phyloP scores from a whole-genome alignment of 1,140 invertebrate species.

The Parasteatoda tepidariorum region DNA sequence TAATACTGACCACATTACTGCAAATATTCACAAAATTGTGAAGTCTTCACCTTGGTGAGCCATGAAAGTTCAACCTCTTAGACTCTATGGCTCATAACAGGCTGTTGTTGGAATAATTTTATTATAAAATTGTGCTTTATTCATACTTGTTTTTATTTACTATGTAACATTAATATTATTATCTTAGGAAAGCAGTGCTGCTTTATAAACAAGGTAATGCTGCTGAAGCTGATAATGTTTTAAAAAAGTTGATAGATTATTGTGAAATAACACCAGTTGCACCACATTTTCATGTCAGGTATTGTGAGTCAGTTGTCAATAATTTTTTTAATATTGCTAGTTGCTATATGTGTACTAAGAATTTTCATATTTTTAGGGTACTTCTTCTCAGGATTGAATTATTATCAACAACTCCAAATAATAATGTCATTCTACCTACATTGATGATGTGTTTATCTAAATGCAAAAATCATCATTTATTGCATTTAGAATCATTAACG shows the following conservation, averaged over 20 bases:
- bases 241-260: constrained; percentile 65
- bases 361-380: constrained; percentile 68
- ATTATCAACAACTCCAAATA: constrained; percentile 73
- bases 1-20: too few relatives aligned
- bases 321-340: too few relatives aligned
- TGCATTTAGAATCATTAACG: constrained; percentile 79
- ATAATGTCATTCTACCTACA: constrained; percentile 72
- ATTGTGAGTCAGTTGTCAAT: constrained; percentile 12
- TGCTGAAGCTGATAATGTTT: constrained; percentile 63
- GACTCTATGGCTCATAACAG: too few relatives aligned
- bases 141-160: too few relatives aligned
- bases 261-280: constrained; percentile 71
- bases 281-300: constrained; percentile 64
- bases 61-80: too few relatives aligned
- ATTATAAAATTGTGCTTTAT: too few relatives aligned
- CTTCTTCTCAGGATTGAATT: constrained; percentile 81
- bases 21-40: too few relatives aligned
- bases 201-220: constrained; percentile 67
- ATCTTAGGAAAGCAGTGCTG: constrained; percentile 64
- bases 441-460: constrained; percentile 79
- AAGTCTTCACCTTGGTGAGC: too few relatives aligned
- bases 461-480: constrained; percentile 78
- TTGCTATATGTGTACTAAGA: background rate
- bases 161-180: too few relatives aligned
- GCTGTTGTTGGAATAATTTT: too few relatives aligned